These are phyloP conservation scores for Stenurella melanura DNA, from an alignment of 2,888 invertebrate genomes.

Conservation along the genomic window DNA sequence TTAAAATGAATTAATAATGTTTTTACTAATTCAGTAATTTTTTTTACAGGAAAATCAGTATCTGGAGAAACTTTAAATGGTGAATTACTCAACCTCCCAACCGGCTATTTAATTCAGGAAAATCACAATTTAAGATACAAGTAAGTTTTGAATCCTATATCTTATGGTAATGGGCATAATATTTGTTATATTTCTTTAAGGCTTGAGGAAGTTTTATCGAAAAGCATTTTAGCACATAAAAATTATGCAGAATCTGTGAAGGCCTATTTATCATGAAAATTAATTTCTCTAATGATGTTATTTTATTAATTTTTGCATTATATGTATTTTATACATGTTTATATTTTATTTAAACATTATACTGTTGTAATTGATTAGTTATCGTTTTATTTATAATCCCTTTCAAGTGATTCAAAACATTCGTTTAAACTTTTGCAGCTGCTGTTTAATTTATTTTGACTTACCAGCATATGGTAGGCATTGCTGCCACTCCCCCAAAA, in stretches of 20 bases:
- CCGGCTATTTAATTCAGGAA: slow-evolving; percentile 52
- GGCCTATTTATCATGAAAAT: neutral
- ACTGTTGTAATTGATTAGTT: neutral
- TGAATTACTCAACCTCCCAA: slow-evolving; percentile 39
- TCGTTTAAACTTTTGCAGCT: too few relatives aligned
- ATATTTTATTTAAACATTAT: slow-evolving; percentile 7
- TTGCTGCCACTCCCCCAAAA: too few relatives aligned
- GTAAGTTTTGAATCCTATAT: slow-evolving; percentile 45
- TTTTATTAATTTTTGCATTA: neutral
- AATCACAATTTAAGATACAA: slow-evolving; percentile 56
- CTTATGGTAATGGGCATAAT: neutral
- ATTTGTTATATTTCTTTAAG: slow-evolving; percentile 33
- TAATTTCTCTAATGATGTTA: neutral
- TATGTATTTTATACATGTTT: slow-evolving; percentile 5
- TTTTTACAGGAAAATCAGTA: slow-evolving; percentile 30
- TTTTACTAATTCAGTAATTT: neutral
- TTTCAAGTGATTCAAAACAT: too few relatives aligned
- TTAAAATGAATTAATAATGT: neutral
- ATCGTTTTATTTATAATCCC: neutral
- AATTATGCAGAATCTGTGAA: slow-evolving; percentile 36
- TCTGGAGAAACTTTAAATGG: slow-evolving; percentile 41
- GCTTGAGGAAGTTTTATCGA: slow-evolving; percentile 48
- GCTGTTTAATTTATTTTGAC: too few relatives aligned
- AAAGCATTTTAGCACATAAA: slow-evolving; percentile 48
- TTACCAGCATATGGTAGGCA: too few relatives aligned